Evolutionary conservation across 2,888 invertebrate genomes (phyloP), one percentile per base, ranked within the genome.

Genomic region (Germaria angustata): DNA sequence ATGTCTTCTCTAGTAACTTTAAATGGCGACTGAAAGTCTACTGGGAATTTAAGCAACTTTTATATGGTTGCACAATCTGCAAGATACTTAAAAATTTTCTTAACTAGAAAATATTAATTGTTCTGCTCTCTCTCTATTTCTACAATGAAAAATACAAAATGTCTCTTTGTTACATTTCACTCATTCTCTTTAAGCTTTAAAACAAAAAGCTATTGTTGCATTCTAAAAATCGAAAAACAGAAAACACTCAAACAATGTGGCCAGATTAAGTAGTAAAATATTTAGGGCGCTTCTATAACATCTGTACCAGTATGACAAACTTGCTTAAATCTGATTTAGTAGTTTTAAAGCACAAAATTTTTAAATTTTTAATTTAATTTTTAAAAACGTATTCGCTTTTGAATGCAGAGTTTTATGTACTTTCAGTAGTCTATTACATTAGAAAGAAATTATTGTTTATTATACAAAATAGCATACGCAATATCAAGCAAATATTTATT

Each of bases 11-110:
- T 87, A 85, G 86, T 86, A 85, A 86, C 86, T 87, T 88, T 76
- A 83, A 86, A 85, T 88, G 92, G 93, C 94, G 94, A 93, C 94
- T 94, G 93, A 92, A 92, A 92, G 94, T 94, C 94, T 94, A 92
- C 91, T 91, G 91, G 89, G 86, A 87, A 92, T 92, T 88, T 92
- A 85, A 85, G 86, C 85, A 81, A 86, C 86, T 89, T 90, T 90
- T 90, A 90, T 90, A 87, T 86, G 61, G 22, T 39, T 20, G 17
- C 20, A 57, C 44, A 61, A 44, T 68, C 65, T 34, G 20, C 1
- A 28, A 66, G 39, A 66, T 63, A 57, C 44, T 15, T 13, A 78
- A 71, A 71, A 46, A n/a, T n/a, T 55, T 22, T 32, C 15, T 34
- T 24, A 41, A 68, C 20, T 17, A 4, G n/a, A 24, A 65, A 28